Base-by-base conservation (phyloP, 23 tunicate genomes). In the Ascidia mentula region DNA sequence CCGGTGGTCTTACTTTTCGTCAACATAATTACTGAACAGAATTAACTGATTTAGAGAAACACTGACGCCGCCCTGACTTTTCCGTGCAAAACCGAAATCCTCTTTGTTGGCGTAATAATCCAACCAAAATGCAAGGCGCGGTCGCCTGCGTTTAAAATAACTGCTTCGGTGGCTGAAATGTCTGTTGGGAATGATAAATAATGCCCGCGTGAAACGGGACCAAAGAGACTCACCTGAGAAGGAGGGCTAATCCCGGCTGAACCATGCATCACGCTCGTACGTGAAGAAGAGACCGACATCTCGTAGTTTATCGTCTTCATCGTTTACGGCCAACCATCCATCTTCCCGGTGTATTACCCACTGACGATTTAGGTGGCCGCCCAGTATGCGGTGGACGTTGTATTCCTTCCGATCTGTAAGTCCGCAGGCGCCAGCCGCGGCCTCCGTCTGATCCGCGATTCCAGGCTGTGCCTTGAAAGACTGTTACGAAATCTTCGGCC, bases 351-450 rank as follows among this genome's bases (percentile, higher is more conserved):
- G 75, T 71, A 34, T 71, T 71, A 34, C 39, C 75, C 75, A 6
- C 39, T 74, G 78, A 74, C 78, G 78, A 74, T 74, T 74, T 38
- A 26, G 78, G 78, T 74, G 78, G 38, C 78, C 78, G 78, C 78
- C 78, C 65, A 53, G 65, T 53, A 5, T 28, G 65, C 13, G 13
- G 65, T 53, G 65, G 65, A 53, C 65, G 13, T 5, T 5, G 65
- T 53, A 53, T 53, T 53, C 65, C 65, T 53, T 53, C 65, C 65
- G 65, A 53, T 6, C 1, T 53, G 7, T 53, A 53, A 53, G 65
- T 53, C 65, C 65, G 24, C 65, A 26, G 65, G 65, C 65, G 65
- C 65, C 65, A 53, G 65, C 65, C 65, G 24, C 65, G 65, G 2
- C 2, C 13, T 53, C 65, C 65, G 65, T 53, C 65, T 53, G 65